Evolutionary conservation across 2,113 vertebrate genomes (phyloP), one percentile per base, ranked within the genome.

Genomic region (Pelusios castaneus): DNA sequence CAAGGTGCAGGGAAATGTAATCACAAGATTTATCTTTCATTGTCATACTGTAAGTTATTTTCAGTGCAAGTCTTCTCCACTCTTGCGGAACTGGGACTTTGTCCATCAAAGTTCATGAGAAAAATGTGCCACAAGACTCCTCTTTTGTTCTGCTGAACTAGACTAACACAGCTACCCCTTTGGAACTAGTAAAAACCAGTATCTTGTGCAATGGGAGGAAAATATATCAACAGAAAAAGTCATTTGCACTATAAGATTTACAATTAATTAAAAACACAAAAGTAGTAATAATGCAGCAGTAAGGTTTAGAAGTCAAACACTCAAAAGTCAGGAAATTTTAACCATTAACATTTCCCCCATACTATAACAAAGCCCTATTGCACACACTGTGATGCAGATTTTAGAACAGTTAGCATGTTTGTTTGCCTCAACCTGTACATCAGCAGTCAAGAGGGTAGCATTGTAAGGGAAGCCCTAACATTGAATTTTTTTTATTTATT

Each of bases 321-420:
- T 67, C 52, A 49, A 34, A 82, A 25, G 22, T 63, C 58, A 41
- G 21, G 56, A 70, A 43, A 31, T 34, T 55, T 31, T 24, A 45
- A 55, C 43, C 52, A 24, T 12, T 43, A 58, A 29, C 56, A 31
- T 38, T 34, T 3, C 60, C 38, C 56, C 3, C 29, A 27, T 4
- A 29, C 11, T 1, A 0, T 80, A 89, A 76, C 1, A 78, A 58
- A 27, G 43, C 80, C 54, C 78, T 0, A 0, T 81, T 87, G 60
- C 47, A 60, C 21, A 29, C 24, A n/a, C 31, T 43, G 82, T 82
- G 85, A 79, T 2, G 85, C 47, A 75, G 38, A 56, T 17, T 34
- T 54, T 54, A 43, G 94, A 94, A 47, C 76, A n/a, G 8, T 49
- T 10, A n/a, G 11, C 11, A 25, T 78, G 43, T 29, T 89, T 22